A percentile compares a stretch with the other conserved stretches of the same genome.
These are phyloP conservation scores for Buceros bicornis DNA, from an alignment of 2,797 vertebrate species.

Conservation along the genomic window DNA sequence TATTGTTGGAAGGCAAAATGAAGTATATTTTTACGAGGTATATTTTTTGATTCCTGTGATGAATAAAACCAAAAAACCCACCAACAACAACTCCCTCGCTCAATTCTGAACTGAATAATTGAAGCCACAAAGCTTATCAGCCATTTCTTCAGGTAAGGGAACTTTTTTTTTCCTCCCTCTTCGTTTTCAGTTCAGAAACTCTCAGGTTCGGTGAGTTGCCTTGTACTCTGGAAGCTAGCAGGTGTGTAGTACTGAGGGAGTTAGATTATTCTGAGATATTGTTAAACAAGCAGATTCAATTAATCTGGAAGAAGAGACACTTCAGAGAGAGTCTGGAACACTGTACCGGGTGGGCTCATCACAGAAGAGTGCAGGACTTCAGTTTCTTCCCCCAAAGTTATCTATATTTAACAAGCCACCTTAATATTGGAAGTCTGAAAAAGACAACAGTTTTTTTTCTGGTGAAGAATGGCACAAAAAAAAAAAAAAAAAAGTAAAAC, in stretches of 20 bases:
- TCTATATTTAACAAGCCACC: background rate
- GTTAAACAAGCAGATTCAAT: background rate
- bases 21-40: background rate
- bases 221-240: background rate
- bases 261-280: background rate
- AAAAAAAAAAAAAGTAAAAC: background rate
- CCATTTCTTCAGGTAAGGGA: background rate
- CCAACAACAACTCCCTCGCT: fast-evolving
- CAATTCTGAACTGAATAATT: background rate
- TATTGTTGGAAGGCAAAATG: background rate
- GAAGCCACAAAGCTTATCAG: background rate
- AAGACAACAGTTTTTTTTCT: background rate
- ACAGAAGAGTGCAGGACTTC: background rate
- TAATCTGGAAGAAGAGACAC: background rate
- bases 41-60: background rate
- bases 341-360: background rate
- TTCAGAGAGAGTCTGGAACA: background rate
- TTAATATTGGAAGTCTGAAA: background rate
- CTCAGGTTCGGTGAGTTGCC: background rate
- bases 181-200: background rate
- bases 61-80: background rate
- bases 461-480: background rate
- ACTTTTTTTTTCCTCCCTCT: fast-evolving
- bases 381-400: background rate
- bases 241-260: background rate